Conservation (phyloP, 2,113 vertebrate genomes). For the Hystrix brachyura region DNA sequence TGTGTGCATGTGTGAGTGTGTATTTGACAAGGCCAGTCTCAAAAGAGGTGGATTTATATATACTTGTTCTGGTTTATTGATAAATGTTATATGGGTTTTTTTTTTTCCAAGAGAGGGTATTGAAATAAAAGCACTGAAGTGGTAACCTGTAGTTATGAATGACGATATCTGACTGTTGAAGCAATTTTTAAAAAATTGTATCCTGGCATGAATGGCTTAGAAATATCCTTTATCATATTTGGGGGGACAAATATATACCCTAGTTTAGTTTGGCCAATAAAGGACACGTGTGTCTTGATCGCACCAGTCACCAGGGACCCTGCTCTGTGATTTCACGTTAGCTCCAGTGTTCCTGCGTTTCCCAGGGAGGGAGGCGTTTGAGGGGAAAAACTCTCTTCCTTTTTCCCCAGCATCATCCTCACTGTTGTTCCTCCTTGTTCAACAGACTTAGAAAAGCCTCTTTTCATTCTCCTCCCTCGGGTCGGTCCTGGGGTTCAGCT, state of each 20-base stretch:
- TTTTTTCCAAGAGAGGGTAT: conserved; percentile 54
- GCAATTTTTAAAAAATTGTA: not conserved
- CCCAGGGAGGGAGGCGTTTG: not conserved
- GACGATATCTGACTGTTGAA: conserved; percentile 69
- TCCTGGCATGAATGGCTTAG: conserved; percentile 12
- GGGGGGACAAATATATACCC: not conserved
- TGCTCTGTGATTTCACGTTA: conserved; percentile 67
- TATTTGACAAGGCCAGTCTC: not conserved
- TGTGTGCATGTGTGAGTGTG: not conserved
- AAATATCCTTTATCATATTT: conserved; percentile 65
- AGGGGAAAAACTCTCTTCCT: not conserved
- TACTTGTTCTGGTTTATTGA: conserved; percentile 48
- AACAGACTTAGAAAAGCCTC: conserved; percentile 41
- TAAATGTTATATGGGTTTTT: conserved; percentile 32
- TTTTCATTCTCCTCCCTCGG: not conserved
- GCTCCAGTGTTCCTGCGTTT: not conserved
- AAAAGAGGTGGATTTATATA: conserved; percentile 25
- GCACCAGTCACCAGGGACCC: conserved; percentile 36
- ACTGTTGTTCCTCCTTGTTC: not conserved
- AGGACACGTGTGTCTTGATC: conserved; percentile 54
- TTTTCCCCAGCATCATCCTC: not conserved
- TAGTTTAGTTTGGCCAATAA: conserved; percentile 69
- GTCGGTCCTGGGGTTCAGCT: conserved; percentile 52
- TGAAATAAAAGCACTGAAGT: conserved; percentile 56
- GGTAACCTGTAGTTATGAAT: conserved; percentile 41